Evolutionary conservation across 2,888 invertebrate species (phyloP), one percentile per base, ranked within the genome.

Genomic region (Neoitamus cyanurus): DNA sequence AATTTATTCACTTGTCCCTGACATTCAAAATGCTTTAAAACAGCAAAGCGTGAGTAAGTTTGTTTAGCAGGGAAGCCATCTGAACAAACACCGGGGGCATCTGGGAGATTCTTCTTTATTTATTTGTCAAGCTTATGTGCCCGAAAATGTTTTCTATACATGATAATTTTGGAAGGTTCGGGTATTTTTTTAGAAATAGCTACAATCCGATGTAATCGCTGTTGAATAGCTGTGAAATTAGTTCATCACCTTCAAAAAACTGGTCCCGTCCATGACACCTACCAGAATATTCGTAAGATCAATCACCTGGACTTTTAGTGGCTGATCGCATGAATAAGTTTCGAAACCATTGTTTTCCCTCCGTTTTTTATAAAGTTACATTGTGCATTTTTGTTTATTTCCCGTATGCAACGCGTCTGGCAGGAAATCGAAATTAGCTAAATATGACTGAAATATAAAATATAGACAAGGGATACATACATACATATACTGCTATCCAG

Each of bases 21-120:
- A 73, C 73, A 73, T 73, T 73, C 36, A 73, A 36, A 31, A 73
- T 20, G n/a, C n/a, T 36, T 73, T 73, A 36, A 73, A 73, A n/a
- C 20, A 30, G 9, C 36, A 15, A 15, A 6, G 9, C 4, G 3
- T 20, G 9, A n/a, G 15, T 68, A 25, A 36, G 36, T 37, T 72
- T 72, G 13, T 30, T 20, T 48, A 20, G 48, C 20, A 20, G 15
- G 15, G 48, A 48, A 20, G 20, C 48, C 58, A 58, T 58, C 58
- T 58, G 2, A 20, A 15, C 58, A 58, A 48, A 25, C 20, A 58
- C 58, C 25, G 3, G 20, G 20, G 25, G 58, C 25, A 58, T 58
- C 58, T 11, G 20, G 2, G 15, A 58, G 20, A 58, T 58, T 7
- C 9, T 58, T 25, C 25, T 20, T 58, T 20, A 13, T 13, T 73